These are phyloP conservation scores for Morone saxatilis DNA, from an alignment of 2,113 vertebrate species.

Conservation along the genomic window DNA sequence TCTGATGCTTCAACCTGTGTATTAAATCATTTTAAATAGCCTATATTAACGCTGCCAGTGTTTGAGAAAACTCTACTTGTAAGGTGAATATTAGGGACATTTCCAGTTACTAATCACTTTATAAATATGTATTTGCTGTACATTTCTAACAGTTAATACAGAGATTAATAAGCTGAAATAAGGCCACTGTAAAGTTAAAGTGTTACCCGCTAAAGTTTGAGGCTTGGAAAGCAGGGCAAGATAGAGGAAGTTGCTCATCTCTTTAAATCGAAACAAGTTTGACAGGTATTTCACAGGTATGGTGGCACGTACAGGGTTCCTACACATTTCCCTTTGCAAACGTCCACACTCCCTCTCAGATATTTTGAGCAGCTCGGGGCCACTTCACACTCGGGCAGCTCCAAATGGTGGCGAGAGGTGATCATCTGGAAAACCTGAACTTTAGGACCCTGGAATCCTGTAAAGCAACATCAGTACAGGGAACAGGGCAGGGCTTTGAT, in stretches of 20 bases:
- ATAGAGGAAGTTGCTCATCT: conserved; percentile 24
- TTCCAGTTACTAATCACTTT: conserved; percentile 37
- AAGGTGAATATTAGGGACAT: conserved; percentile 12
- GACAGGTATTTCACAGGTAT: neutral
- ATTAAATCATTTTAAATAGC: conserved; percentile 44
- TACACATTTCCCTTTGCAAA: conserved; percentile 24
- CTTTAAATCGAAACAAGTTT: neutral
- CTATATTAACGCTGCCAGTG: conserved; percentile 57
- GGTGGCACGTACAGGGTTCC: conserved; percentile 21
- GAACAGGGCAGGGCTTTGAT: neutral
- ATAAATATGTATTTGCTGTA: conserved; percentile 60
- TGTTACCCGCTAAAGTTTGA: conserved; percentile 57
- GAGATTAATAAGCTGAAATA: conserved; percentile 53
- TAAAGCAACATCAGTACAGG: neutral
- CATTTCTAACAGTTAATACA: conserved; percentile 35
- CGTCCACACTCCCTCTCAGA: neutral
- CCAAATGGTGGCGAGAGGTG: neutral
- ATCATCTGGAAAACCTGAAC: conserved; percentile 49
- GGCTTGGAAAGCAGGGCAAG: conserved; percentile 46
- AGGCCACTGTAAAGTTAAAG: conserved; percentile 57
- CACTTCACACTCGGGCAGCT: conserved; percentile 17
- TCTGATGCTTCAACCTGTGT: conserved; percentile 40
- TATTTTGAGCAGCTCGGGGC: conserved; percentile 24
- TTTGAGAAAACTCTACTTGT: conserved; percentile 40
- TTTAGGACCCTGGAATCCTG: conserved; percentile 22